Evolutionary conservation across 2,888 invertebrate genomes (phyloP), one percentile per base, ranked within the genome.

Genomic region (Xestia xanthographa): DNA sequence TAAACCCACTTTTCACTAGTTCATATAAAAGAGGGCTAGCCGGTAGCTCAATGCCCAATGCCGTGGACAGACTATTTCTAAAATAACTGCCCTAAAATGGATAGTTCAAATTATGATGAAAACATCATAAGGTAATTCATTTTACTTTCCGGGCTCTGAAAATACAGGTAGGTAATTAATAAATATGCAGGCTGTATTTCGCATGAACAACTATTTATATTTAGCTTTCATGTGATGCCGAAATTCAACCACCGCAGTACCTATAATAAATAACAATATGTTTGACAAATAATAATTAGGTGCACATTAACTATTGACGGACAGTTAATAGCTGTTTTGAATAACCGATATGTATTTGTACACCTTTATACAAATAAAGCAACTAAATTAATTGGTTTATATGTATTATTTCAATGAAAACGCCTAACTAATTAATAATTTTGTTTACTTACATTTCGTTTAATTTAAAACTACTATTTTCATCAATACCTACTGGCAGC

Each of bases 291-390:
- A 34, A 41, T 74, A 60, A 74, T 29, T 26, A 50, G 5, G n/a
- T 14, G 6, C 20, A 20, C 41, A 48, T 72, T 58, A 26, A 48
- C 20, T 63, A 50, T 34, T 50, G 34, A 63, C 62, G 22, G 17
- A 43, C 26, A 34, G n/a, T 22, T 75, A 43, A 63, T 50, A 50
- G 62, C n/a, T 74, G 9, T 17, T 74, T 58, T 58, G 26, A 45
- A 11, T 29, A 38, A 34, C 11, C 8, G 22, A 50, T 43, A 41
- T 22, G 38, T 69, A 34, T 43, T 29, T 34, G 17, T 22, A 1
- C 0, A 41, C 38, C 14, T 14, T n/a, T 41, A 62, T 14, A 38
- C 38, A 29, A 41, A 11, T 48, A 17, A 12, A 34, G 20, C 11
- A 38, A 38, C 17, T 22, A 29, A 68, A 68, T 60, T 43, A 50